These are phyloP conservation scores for Phalera bucephala DNA, from an alignment of 2,888 invertebrate species.

Conservation along the genomic window DNA sequence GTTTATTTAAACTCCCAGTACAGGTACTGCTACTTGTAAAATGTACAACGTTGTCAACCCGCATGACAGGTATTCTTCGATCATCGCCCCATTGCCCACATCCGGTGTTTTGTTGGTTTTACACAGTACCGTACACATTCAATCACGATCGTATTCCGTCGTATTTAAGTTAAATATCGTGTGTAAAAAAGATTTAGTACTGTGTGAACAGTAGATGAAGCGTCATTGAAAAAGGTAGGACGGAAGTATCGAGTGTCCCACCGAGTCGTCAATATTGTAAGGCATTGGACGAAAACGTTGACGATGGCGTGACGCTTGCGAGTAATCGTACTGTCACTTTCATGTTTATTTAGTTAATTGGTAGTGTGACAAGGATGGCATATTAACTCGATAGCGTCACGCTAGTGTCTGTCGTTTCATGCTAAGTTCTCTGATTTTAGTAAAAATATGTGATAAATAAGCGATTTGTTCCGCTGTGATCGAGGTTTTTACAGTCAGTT, in stretches of 20 bases:
- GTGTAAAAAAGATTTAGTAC: too few relatives aligned
- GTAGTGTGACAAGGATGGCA: too few relatives aligned
- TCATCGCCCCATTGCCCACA: constrained; percentile 18
- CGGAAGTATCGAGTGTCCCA: constrained; percentile 14
- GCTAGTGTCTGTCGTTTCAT: too few relatives aligned
- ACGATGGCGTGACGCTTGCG: too few relatives aligned
- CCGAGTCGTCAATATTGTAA: constrained; percentile 1
- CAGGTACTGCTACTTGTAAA: too few relatives aligned
- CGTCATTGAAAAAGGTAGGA: constrained; percentile 2
- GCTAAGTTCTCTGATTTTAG: too few relatives aligned
- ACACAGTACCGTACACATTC: constrained; percentile 1
- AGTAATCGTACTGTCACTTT: too few relatives aligned
- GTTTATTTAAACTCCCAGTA: too few relatives aligned
- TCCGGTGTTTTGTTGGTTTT: constrained; percentile 25
- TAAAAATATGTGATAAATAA: background rate
- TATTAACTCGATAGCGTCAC: too few relatives aligned
- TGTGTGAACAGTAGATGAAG: background rate
- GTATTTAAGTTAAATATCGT: background rate
- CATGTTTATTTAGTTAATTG: too few relatives aligned
- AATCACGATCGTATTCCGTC: constrained; percentile 2
- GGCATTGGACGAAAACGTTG: too few relatives aligned
- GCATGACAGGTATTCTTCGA: constrained; percentile 14
- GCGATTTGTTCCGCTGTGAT: background rate
- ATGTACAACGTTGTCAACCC: constrained; percentile 1
- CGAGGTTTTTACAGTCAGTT: too few relatives aligned